phyloP scores from a whole-genome alignment of 2,113 vertebrate genomes.

The Probosciger aterrimus region DNA sequence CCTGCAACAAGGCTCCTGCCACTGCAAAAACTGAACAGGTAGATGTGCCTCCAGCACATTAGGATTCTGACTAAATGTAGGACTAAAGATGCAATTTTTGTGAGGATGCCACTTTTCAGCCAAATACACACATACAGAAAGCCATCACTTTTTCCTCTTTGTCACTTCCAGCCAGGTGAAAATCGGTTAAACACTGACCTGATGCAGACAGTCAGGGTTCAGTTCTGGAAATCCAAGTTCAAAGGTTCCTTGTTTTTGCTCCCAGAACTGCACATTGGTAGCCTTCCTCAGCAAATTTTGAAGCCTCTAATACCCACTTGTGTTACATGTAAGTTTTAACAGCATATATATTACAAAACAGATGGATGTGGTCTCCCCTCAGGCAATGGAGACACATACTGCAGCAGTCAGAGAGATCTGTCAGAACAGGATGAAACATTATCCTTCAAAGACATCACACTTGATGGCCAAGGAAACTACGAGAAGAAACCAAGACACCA shows the following conservation, averaged over 20 bases:
- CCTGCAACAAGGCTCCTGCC: neutral
- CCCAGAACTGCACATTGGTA: neutral
- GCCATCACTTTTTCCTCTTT: neutral
- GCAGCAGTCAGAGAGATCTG: neutral
- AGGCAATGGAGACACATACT: rapidly evolving
- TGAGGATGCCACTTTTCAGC: neutral
- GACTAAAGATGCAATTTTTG: neutral
- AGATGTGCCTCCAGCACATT: neutral
- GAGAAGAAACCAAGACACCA: neutral
- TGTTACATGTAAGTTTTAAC: neutral
- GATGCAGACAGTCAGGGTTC: neutral
- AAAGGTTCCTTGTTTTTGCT: neutral
- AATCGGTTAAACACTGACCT: neutral
- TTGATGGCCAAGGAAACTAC: neutral
- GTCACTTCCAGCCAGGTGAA: neutral
- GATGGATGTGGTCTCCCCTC: neutral
- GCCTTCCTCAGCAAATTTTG: neutral
- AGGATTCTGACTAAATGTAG: neutral
- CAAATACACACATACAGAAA: neutral
- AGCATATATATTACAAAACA: neutral
- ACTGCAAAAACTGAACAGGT: neutral
- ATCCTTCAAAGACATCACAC: neutral
- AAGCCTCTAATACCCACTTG: neutral
- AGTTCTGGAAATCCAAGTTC: neutral
- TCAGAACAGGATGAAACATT: neutral